A percentile compares a stretch with the other conserved stretches of the same genome.
These are phyloP conservation scores for Megaleporinus macrocephalus DNA, from an alignment of 2,113 vertebrate species.

Conservation along the genomic window DNA sequence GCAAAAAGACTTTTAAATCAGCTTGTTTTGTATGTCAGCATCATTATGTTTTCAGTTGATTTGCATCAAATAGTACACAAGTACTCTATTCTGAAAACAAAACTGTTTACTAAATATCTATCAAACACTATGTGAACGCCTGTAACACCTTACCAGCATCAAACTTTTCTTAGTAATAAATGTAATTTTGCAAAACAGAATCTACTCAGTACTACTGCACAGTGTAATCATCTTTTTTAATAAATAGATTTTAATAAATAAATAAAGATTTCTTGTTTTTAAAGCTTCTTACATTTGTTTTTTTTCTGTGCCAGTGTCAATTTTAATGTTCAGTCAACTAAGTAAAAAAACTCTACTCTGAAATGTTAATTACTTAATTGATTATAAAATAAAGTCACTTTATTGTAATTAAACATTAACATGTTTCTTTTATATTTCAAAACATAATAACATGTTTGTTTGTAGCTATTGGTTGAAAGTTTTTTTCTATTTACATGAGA, in stretches of 20 bases:
- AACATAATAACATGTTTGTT: no score
- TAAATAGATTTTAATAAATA: neutral
- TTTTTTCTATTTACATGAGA: no score
- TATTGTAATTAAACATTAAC: no score
- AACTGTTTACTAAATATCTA: neutral
- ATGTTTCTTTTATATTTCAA: no score
- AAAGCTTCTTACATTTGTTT: neutral
- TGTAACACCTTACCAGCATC: neutral
- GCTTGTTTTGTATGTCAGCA: no score
- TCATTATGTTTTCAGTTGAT: no score
- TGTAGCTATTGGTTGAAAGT: no score
- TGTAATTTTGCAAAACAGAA: slow-evolving; percentile 1
- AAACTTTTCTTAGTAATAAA: neutral
- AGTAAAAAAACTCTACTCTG: no score
- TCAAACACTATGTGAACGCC: neutral
- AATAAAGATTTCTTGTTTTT: neutral
- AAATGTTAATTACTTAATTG: no score
- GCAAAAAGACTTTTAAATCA: no score
- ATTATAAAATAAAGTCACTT: no score
- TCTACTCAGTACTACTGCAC: slow-evolving; percentile 1
- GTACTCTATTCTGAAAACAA: neutral
- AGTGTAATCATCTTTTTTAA: neutral
- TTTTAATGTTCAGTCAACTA: neutral
- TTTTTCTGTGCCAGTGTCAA: neutral
- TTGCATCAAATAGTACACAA: neutral